These are phyloP conservation scores for Aethes cnicana DNA, from an alignment of 2,888 invertebrate genomes.

Conservation along the genomic window DNA sequence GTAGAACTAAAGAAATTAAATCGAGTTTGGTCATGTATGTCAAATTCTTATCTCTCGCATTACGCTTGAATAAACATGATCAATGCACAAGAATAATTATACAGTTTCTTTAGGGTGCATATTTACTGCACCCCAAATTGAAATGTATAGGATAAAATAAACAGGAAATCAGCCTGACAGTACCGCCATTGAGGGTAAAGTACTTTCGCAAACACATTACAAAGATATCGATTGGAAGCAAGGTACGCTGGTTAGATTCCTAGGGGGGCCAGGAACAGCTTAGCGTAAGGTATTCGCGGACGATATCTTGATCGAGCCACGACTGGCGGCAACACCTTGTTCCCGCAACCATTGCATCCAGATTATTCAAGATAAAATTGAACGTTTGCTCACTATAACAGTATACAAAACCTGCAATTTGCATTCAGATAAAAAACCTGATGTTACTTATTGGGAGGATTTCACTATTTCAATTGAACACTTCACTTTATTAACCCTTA, in stretches of 20 bases:
- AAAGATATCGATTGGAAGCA: conserved; percentile 24
- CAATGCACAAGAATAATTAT: no score
- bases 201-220: conserved; percentile 18
- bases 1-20: no score
- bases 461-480: background rate
- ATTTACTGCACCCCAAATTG: background rate
- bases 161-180: no score
- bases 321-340: conserved; percentile 30
- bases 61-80: no score
- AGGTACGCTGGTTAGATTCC: conserved; percentile 24
- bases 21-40: no score
- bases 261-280: conserved; percentile 23
- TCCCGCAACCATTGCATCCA: conserved; percentile 14
- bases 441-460: background rate
- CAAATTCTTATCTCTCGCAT: no score
- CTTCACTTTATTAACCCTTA: no score
- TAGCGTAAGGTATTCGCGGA: conserved; percentile 28
- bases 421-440: background rate
- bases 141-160: conserved; percentile 10
- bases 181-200: conserved; percentile 6
- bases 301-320: conserved; percentile 27
- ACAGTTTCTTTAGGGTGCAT: no score
- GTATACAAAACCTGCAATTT: background rate
- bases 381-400: conserved; percentile 19
- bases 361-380: conserved; percentile 13